These are phyloP conservation scores for Sebastes cheni DNA, from an alignment of 2,797 vertebrate genomes.

Conservation along the genomic window DNA sequence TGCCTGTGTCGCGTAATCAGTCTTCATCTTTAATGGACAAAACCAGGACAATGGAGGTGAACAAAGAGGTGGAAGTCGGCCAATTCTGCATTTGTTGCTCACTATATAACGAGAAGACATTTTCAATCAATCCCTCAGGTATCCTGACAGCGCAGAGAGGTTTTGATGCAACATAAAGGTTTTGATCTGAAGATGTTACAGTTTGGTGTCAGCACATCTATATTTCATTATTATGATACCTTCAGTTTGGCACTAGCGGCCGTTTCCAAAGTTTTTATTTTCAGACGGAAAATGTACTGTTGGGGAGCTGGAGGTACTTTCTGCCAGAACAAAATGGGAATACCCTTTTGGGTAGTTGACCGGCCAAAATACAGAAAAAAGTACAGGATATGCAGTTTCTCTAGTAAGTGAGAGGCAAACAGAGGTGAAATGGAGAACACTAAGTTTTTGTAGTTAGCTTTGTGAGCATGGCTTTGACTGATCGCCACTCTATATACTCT, in stretches of 20 bases:
- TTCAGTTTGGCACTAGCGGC: conserved; percentile 31
- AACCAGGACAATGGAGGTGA: neutral
- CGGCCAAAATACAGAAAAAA: conserved; percentile 27
- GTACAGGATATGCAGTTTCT: conserved; percentile 7
- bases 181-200: conserved; percentile 42
- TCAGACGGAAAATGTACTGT: conserved; percentile 18
- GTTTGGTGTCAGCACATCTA: conserved; percentile 55
- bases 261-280: conserved; percentile 42
- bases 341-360: conserved; percentile 25
- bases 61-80: neutral
- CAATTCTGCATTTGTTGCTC: conserved; percentile 5
- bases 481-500: neutral
- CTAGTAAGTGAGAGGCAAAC: neutral
- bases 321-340: conserved; percentile 35
- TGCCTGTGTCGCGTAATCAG: neutral
- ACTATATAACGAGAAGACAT: neutral
- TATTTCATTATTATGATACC: conserved; percentile 50
- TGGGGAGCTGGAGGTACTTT: conserved; percentile 23
- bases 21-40: neutral
- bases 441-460: neutral
- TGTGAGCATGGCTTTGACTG: neutral
- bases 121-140: conserved; percentile 20
- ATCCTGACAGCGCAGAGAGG: conserved; percentile 8
- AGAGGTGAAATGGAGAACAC: conserved; percentile 14
- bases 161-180: conserved; percentile 23